A percentile compares a stretch with the other conserved stretches of the same genome.
Evolutionary conservation across 2,797 vertebrate species (phyloP).

Genomic region (Melanotaenia pygmaea): DNA sequence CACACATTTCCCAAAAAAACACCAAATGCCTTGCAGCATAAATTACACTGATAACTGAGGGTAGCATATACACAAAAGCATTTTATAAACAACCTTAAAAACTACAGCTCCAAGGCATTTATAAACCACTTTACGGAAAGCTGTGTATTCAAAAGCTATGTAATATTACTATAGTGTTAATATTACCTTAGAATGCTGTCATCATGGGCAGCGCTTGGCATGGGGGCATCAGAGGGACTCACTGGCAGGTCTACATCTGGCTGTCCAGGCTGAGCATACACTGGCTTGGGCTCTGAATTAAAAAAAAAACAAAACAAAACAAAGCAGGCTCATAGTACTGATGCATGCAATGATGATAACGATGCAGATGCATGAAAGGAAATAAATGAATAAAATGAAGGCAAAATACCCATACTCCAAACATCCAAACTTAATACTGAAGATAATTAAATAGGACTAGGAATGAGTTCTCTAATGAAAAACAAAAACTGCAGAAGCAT

Average conservation of each 20-base stretch:
- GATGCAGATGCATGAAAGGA: background rate
- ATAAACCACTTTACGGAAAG: constrained; percentile 1
- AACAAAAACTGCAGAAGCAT: constrained; percentile 1
- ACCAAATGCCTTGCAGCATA: too few species aligned
- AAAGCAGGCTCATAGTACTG: background rate
- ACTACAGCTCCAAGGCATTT: background rate
- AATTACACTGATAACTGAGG: background rate
- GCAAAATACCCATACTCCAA: background rate
- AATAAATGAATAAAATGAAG: constrained; percentile 7
- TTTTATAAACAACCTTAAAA: background rate
- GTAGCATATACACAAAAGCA: background rate
- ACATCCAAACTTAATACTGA: constrained; percentile 5
- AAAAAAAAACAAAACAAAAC: background rate
- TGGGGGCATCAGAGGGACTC: constrained; percentile 94
- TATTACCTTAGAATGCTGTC: constrained; percentile 93
- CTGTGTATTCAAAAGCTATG: background rate
- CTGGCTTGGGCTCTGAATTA: constrained; percentile 93
- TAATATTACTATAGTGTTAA: background rate
- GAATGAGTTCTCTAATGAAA: constrained; percentile 5
- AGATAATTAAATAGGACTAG: constrained; percentile 7
- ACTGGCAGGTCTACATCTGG: constrained; percentile 98
- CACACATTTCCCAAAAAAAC: background rate
- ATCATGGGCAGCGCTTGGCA: constrained; percentile 92
- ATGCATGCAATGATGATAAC: constrained; percentile 4
- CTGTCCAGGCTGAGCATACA: constrained; percentile 97